Percentiles rank a stretch among this genome's conserved stretches.
phyloP scores from a whole-genome alignment of 2,888 invertebrate species.

The Rhyacophila evoluta region DNA sequence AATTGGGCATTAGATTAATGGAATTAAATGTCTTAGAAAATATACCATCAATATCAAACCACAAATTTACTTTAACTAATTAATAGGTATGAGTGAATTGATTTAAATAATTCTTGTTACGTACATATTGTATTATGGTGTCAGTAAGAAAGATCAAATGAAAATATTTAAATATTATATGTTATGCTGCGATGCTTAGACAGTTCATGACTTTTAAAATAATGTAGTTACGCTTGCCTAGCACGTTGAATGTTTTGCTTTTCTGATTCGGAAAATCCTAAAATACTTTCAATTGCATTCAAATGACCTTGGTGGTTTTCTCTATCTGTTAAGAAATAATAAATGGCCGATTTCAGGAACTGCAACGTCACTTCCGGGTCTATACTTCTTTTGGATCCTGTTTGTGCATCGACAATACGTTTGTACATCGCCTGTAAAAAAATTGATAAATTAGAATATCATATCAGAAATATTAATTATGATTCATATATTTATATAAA shows the following conservation, averaged over 20 bases:
- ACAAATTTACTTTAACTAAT: too few relatives aligned
- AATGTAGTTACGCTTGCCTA: constrained; percentile 61
- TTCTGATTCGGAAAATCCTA: constrained; percentile 87
- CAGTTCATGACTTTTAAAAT: not conserved
- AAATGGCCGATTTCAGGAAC: constrained; percentile 93
- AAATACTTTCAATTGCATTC: constrained; percentile 90
- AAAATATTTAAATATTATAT: too few relatives aligned
- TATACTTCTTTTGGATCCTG: constrained; percentile 76
- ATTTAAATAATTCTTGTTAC: too few relatives aligned
- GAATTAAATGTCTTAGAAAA: too few relatives aligned
- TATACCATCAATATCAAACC: too few relatives aligned
- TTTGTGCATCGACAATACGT: constrained; percentile 83
- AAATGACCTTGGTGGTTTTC: constrained; percentile 91
- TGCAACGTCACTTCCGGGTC: constrained; percentile 94
- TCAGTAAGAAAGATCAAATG: too few relatives aligned
- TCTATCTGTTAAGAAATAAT: constrained; percentile 91
- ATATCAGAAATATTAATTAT: not conserved
- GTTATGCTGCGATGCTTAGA: not conserved
- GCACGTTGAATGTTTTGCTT: constrained; percentile 84
- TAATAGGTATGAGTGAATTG: too few relatives aligned
- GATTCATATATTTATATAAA: too few relatives aligned
- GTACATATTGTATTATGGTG: too few relatives aligned
- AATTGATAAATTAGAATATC: too few relatives aligned
- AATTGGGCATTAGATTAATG: not conserved
- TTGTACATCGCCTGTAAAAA: constrained; percentile 84